Evolutionary conservation across 1,140 invertebrate genomes (phyloP), one percentile per base, ranked within the genome.

Genomic region (Cyrtorhinus lividipennis): DNA sequence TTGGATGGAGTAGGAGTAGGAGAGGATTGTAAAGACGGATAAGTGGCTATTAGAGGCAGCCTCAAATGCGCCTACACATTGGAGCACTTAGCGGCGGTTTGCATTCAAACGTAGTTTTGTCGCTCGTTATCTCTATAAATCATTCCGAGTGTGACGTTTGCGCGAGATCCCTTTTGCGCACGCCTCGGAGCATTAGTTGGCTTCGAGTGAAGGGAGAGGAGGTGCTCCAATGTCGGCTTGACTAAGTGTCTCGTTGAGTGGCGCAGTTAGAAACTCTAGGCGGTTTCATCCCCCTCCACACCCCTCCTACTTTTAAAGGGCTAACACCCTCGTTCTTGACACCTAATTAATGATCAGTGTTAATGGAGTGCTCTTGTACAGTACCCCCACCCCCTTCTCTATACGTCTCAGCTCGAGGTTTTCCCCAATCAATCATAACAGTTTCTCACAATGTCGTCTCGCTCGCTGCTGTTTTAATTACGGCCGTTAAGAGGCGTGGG

Each of bases 281-380:
- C n/a, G n/a, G n/a, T n/a, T n/a, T n/a, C n/a, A n/a, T n/a, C n/a
- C n/a, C n/a, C n/a, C n/a, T n/a, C n/a, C 48, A 22, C 48, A 10
- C 48, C 12, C 48, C 8, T 8, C 48, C 48, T 20, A 5, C 48
- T 53, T 10, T 22, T 20, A 53, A 53, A 20, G 8, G 30, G 15
- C 5, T 15, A 5, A 38, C 30, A 5, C 15, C 48, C 20, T 20
- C 18, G 10, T 10, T 53, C 48, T 53, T 20, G 48, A 53, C 48
- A 53, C 48, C 48, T 53, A 53, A 53, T 53, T 53, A 53, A 53
- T 53, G 48, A 53, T 53, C 48, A 53, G 48, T 53, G 48, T 53
- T 53, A 53, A 53, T 53, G 48, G 48, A 53, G 48, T 53, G 48
- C 48, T 53, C 48, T 53, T 53, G 48, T 53, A 53, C n/a, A n/a